These are phyloP conservation scores for Macaria liturata DNA, from an alignment of 2,888 invertebrate genomes.

Conservation along the genomic window DNA sequence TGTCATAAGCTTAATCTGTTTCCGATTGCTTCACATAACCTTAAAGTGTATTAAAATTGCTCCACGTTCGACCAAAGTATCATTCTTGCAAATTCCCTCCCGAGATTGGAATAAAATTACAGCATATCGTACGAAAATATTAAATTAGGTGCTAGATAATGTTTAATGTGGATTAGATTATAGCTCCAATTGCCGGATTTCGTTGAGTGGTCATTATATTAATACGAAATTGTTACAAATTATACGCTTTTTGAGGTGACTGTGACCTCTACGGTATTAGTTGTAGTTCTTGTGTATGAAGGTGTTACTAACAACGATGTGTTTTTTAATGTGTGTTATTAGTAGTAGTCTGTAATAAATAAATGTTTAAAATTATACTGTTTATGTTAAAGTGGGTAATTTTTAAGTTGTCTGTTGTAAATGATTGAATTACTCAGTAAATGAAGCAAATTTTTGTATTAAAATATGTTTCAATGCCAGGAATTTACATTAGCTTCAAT, in stretches of 20 bases:
- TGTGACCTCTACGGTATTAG: conserved; percentile 27
- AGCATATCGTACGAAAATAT: conserved; percentile 21
- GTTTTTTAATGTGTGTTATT: conserved; percentile 4
- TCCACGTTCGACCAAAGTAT: conserved; percentile 1
- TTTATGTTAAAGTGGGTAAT: too few relatives aligned
- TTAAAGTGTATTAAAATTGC: conserved; percentile 9
- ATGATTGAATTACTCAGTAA: too few relatives aligned
- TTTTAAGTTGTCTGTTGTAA: too few relatives aligned
- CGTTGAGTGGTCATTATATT: conserved; percentile 31
- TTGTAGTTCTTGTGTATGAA: conserved; percentile 22
- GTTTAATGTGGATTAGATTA: conserved; percentile 31
- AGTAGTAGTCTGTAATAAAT: background rate
- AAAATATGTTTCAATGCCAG: too few relatives aligned
- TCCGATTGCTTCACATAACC: conserved; percentile 8
- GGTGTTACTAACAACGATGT: conserved; percentile 20
- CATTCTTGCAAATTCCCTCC: conserved; percentile 14
- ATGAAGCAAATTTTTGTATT: too few relatives aligned
- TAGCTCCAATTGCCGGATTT: conserved; percentile 27
- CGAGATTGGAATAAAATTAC: conserved; percentile 19
- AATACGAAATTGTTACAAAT: conserved; percentile 32
- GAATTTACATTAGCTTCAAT: too few relatives aligned
- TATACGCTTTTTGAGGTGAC: conserved; percentile 30
- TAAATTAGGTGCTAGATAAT: conserved; percentile 24
- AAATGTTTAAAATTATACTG: too few relatives aligned
- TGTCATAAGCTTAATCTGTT: background rate